These are phyloP conservation scores for Chymomyza procnemis DNA, from an alignment of 2,888 invertebrate species.

Conservation along the genomic window DNA sequence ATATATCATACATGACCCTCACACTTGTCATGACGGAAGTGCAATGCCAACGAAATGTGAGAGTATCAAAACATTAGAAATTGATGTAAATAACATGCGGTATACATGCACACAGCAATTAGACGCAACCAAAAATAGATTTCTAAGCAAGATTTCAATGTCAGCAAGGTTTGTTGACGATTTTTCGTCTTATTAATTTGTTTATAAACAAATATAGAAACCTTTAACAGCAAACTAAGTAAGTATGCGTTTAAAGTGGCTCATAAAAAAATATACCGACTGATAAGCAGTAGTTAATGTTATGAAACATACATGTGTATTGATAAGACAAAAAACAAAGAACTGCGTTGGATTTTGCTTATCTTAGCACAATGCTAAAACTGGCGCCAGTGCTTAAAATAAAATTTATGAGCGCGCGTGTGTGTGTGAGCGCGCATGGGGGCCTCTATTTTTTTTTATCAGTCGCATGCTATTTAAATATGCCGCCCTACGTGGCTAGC, in stretches of 20 bases:
- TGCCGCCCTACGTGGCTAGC: not conserved
- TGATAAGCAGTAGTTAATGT: not conserved
- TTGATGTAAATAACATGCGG: not conserved
- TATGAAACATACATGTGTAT: not conserved
- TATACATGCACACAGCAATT: not conserved
- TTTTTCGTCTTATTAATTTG: constrained; percentile 19
- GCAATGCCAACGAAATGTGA: not conserved
- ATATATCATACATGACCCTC: constrained; percentile 14
- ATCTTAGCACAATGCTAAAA: not conserved
- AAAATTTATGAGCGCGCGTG: not conserved
- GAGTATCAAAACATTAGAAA: not conserved
- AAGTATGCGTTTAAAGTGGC: not conserved
- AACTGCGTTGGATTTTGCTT: not conserved
- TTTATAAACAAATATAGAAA: constrained; percentile 29
- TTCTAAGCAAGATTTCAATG: constrained; percentile 22
- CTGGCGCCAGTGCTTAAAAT: not conserved
- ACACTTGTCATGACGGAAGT: constrained; percentile 1
- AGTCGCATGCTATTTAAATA: not conserved
- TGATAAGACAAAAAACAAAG: not conserved
- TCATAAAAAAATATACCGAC: not conserved
- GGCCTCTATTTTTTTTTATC: not conserved
- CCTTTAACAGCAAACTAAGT: not conserved
- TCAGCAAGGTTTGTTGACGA: constrained; percentile 20
- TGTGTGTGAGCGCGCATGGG: not conserved
- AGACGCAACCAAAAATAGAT: not conserved